phyloP scores from a whole-genome alignment of 2,113 vertebrate genomes.

The Grammomys dolichurus region DNA sequence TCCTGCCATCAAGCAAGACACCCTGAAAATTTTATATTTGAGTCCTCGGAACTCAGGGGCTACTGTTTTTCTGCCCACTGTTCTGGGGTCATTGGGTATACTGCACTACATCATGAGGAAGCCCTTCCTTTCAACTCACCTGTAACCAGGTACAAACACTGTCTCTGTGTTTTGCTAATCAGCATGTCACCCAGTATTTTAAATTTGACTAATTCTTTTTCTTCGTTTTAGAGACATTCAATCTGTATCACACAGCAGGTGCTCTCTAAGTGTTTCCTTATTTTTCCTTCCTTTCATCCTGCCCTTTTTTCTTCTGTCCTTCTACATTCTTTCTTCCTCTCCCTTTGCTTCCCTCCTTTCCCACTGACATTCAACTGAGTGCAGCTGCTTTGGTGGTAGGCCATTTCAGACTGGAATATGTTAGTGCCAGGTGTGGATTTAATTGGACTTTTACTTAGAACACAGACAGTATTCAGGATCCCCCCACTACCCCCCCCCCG shows the following conservation, averaged over 20 bases:
- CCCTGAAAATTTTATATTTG: background rate
- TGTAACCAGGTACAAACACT: background rate
- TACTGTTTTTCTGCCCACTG: background rate
- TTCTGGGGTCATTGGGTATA: background rate
- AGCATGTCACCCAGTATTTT: background rate
- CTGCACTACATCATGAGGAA: background rate
- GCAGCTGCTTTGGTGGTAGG: conserved; percentile 71
- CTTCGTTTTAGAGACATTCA: background rate
- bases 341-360: background rate
- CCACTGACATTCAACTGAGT: conserved; percentile 49
- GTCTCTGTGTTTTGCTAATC: background rate
- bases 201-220: background rate
- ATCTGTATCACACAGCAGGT: background rate
- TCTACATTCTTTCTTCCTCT: background rate
- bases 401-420: conserved; percentile 68
- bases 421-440: conserved; percentile 77
- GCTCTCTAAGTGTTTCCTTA: background rate
- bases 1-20: background rate
- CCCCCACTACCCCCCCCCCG: background rate
- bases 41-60: background rate
- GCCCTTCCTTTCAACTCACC: background rate
- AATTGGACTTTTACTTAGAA: conserved; percentile 80
- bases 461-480: conserved; percentile 75
- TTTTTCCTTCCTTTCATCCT: background rate
- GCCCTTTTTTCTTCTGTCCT: background rate